Percentiles rank a stretch among this genome's conserved stretches.
phyloP scores from a whole-genome alignment of 53 echinoderm and acorn worm species.

The Apostichopus leukothele region DNA sequence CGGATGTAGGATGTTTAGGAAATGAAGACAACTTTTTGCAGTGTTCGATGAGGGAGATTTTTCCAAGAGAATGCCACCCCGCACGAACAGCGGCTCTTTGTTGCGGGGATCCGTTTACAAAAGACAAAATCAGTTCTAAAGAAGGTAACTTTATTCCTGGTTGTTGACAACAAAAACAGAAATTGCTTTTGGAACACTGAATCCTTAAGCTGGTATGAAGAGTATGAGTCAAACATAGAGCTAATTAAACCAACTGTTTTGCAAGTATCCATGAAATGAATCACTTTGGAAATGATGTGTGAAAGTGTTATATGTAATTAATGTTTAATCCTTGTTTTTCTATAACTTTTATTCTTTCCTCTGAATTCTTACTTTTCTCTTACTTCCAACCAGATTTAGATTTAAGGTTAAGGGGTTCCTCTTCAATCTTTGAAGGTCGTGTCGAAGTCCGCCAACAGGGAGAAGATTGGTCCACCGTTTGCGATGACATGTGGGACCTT shows the following conservation, averaged over 20 bases:
- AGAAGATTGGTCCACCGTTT: constrained; percentile 13
- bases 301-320: too few relatives aligned
- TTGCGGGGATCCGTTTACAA: constrained; percentile 1
- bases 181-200: too few relatives aligned
- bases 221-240: too few relatives aligned
- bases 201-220: too few relatives aligned
- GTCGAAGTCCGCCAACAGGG: constrained; percentile 8
- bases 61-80: constrained; percentile 16
- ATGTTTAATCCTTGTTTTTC: too few relatives aligned
- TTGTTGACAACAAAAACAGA: too few relatives aligned
- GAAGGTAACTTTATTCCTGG: not conserved
- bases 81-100: constrained; percentile 18
- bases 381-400: constrained; percentile 25
- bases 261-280: too few relatives aligned
- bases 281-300: too few relatives aligned
- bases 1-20: not conserved
- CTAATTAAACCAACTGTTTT: too few relatives aligned
- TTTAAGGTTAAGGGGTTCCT: constrained; percentile 18
- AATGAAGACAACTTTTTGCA: constrained; percentile 16
- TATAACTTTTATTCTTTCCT: too few relatives aligned
- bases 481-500: constrained; percentile 34
- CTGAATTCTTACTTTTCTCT: too few relatives aligned
- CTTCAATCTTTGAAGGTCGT: constrained; percentile 38
- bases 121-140: not conserved
- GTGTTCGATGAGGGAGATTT: constrained; percentile 21